Conservation (phyloP, 1,140 invertebrate genomes). For the Hypothenemus hampei region DNA sequence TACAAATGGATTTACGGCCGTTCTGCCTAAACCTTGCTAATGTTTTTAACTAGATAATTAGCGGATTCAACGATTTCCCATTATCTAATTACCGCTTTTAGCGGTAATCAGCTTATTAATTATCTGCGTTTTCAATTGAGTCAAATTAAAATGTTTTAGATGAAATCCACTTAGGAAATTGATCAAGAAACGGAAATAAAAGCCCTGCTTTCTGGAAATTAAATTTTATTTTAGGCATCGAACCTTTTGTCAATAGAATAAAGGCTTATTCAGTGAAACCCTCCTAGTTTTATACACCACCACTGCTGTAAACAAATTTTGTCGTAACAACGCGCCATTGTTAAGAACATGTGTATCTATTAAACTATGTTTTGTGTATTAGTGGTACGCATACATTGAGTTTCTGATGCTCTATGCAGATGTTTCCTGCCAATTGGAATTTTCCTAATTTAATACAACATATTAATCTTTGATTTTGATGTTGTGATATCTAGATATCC, state of each 20-base stretch:
- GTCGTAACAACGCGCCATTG: no score
- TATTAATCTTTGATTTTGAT: no score
- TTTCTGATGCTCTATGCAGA: no score
- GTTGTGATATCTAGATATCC: no score
- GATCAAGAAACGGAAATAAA: conserved; percentile 19
- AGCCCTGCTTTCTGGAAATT: conserved; percentile 16
- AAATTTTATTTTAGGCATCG: conserved; percentile 14
- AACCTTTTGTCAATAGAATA: conserved; percentile 22
- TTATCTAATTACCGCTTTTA: conserved; percentile 5
- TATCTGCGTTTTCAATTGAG: conserved; percentile 1
- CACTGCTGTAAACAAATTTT: conserved; percentile 10
- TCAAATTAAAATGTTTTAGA: conserved; percentile 13
- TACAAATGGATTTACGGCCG: no score
- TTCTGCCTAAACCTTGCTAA: no score
- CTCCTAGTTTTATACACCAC: conserved; percentile 5
- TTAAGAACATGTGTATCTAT: no score
- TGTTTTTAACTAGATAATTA: no score
- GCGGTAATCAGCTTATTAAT: conserved; percentile 9
- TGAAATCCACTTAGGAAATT: conserved; percentile 17
- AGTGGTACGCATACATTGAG: no score
- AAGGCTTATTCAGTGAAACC: conserved; percentile 12
- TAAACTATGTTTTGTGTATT: no score
- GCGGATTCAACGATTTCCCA: conserved; percentile 5
- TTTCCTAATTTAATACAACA: no score
- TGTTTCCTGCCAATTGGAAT: no score